Evolutionary conservation across 2,113 vertebrate genomes (phyloP).

Genomic region (Python bivittatus): DNA sequence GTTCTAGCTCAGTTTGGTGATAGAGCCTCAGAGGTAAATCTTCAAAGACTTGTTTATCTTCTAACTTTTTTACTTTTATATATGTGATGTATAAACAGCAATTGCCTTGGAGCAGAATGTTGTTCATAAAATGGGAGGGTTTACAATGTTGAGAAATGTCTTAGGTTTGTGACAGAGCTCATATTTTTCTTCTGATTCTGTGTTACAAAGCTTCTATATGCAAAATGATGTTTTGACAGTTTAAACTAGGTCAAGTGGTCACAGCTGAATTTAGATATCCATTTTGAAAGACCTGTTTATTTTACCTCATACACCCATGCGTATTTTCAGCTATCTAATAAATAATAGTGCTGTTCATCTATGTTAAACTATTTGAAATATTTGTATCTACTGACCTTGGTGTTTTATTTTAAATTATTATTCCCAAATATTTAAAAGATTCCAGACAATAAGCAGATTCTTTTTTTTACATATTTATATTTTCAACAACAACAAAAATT

Average conservation of each 20-base stretch:
- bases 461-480: neutral
- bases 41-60: neutral
- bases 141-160: neutral
- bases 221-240: neutral
- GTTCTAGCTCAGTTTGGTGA: constrained; percentile 95
- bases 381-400: neutral
- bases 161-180: neutral
- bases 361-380: neutral
- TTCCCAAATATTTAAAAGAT: neutral
- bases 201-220: neutral
- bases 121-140: neutral
- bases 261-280: neutral
- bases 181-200: neutral
- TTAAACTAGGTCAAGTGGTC: neutral
- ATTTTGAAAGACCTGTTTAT: neutral
- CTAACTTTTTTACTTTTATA: neutral
- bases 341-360: neutral
- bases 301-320: neutral
- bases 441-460: neutral
- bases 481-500: neutral
- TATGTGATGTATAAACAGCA: neutral
- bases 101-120: neutral
- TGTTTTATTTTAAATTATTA: neutral
- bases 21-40: constrained; percentile 89
- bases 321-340: neutral